A percentile compares a stretch with the other conserved stretches of the same genome.
Evolutionary conservation across 2,888 invertebrate genomes (phyloP).

Genomic region (Dione juno): DNA sequence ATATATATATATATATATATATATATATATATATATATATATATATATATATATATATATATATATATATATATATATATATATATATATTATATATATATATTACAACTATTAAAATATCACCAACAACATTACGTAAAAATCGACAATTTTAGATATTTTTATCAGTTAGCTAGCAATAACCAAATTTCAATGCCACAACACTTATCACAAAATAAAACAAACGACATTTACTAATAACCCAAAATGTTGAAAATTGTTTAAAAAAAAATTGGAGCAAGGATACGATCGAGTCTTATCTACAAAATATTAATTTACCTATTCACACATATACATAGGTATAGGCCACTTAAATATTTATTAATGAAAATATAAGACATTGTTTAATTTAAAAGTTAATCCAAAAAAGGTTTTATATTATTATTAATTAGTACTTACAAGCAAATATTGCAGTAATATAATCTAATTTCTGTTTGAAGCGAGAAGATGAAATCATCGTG

Average conservation of each 20-base stretch:
- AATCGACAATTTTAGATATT: too few relatives aligned
- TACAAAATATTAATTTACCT: neutral
- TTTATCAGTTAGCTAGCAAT: neutral
- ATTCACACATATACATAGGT: neutral
- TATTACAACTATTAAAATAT: neutral
- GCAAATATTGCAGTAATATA: neutral
- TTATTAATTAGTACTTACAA: neutral
- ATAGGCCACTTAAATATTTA: neutral
- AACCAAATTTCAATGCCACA: neutral
- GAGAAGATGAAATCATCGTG: constrained; percentile 36
- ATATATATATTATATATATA: too few relatives aligned
- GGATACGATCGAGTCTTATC: constrained; percentile 12
- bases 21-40: too few relatives aligned
- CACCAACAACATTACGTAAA: neutral
- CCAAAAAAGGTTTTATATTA: too few relatives aligned
- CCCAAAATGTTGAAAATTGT: constrained; percentile 1
- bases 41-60: too few relatives aligned
- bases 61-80: too few relatives aligned
- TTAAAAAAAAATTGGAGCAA: constrained; percentile 13
- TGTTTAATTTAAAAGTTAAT: too few relatives aligned
- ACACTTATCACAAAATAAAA: neutral
- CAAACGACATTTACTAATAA: neutral
- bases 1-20: too few relatives aligned
- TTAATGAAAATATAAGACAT: neutral
- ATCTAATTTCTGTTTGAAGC: constrained; percentile 10